These are phyloP conservation scores for Plutella xylostella DNA, from an alignment of 2,888 invertebrate species.

Conservation along the genomic window DNA sequence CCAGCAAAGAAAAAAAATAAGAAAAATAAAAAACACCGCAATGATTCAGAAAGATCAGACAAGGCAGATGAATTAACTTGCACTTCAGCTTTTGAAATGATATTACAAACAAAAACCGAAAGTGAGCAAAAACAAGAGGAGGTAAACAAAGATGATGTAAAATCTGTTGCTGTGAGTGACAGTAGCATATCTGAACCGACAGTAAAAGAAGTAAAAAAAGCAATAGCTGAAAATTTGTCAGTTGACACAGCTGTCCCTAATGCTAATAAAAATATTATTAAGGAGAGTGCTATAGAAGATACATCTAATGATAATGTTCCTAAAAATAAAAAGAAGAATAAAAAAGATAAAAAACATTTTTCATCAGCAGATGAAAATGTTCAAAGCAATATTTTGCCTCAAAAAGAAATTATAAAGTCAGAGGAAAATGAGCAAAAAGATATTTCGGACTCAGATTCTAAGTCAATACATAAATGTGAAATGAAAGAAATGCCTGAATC, in stretches of 20 bases:
- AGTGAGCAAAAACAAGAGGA: conserved; percentile 22
- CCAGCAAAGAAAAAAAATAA: conserved; percentile 47
- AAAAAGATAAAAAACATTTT: conserved; percentile 26
- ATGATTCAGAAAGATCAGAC: conserved; percentile 48
- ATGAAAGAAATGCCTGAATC: neutral
- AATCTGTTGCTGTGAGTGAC: conserved; percentile 7
- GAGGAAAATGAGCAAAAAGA: no score
- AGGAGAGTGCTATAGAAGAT: no score
- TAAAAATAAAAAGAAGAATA: conserved; percentile 27
- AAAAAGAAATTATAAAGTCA: no score
- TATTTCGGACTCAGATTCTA: no score
- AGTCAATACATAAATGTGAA: neutral
- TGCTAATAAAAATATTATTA: no score
- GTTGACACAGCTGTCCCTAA: no score
- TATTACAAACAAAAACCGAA: conserved; percentile 21
- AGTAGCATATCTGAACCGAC: conserved; percentile 9
- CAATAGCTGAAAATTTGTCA: no score
- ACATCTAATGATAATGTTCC: conserved; percentile 6
- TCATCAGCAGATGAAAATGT: neutral
- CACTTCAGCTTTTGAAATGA: conserved; percentile 38
- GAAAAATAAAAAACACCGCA: conserved; percentile 34
- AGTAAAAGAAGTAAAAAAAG: neutral
- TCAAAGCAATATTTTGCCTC: neutral
- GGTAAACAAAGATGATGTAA: conserved; percentile 8
- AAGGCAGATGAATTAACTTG: conserved; percentile 37